phyloP scores from a whole-genome alignment of 1,140 invertebrate species.

The Glomeris maerens region DNA sequence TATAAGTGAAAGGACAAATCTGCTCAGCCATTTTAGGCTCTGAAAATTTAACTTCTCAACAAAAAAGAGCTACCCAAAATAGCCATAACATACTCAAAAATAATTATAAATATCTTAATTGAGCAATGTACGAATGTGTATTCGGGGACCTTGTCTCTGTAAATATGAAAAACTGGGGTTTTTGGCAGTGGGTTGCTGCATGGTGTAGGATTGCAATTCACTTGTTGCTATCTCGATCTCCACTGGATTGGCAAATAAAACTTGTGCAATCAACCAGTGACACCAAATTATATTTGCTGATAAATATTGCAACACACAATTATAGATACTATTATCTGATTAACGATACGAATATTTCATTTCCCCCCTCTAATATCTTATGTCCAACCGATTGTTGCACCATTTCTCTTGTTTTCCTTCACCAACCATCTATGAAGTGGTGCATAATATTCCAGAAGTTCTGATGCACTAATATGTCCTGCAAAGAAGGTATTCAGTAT shows the following conservation, averaged over 20 bases:
- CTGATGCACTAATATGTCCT: constrained; percentile 51
- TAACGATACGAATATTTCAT: background rate
- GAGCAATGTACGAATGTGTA: too few relatives aligned
- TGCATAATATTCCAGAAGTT: constrained; percentile 59
- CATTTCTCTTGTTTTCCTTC: background rate
- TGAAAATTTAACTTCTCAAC: too few relatives aligned
- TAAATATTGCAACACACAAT: background rate
- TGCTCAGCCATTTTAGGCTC: too few relatives aligned
- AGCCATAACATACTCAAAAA: too few relatives aligned
- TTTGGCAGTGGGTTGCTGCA: too few relatives aligned
- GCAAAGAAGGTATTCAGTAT: constrained; percentile 66
- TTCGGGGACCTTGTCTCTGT: too few relatives aligned
- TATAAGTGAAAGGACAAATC: too few relatives aligned
- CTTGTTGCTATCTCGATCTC: background rate
- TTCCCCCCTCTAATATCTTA: background rate
- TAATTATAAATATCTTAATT: too few relatives aligned
- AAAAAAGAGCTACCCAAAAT: too few relatives aligned
- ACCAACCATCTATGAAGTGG: constrained; percentile 28
- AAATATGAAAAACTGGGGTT: too few relatives aligned
- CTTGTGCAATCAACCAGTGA: background rate
- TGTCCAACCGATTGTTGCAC: constrained; percentile 3
- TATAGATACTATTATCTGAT: background rate
- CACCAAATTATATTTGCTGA: too few relatives aligned
- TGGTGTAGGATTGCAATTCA: background rate
- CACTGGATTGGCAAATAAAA: background rate